phyloP scores from a whole-genome alignment of 2,888 invertebrate species.

The Zelleria hepariella region DNA sequence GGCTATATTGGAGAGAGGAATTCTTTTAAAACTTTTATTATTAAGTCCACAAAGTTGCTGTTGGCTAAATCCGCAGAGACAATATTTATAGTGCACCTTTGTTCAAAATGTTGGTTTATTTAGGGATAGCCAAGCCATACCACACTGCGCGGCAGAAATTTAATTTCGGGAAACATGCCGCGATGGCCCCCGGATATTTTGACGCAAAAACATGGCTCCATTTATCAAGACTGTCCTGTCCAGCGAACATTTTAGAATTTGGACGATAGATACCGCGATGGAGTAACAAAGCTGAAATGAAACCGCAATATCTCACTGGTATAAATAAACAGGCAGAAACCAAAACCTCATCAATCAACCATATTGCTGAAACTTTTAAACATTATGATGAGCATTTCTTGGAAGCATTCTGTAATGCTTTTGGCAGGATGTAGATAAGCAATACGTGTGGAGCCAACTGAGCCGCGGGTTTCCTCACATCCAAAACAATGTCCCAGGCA shows the following conservation, averaged over 20 bases:
- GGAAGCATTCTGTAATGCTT: too few relatives aligned
- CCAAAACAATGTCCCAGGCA: too few relatives aligned
- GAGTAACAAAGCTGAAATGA: background rate
- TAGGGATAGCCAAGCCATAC: background rate
- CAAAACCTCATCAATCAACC: background rate
- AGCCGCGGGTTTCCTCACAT: too few relatives aligned
- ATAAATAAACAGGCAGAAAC: background rate
- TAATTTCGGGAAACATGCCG: background rate
- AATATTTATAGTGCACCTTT: constrained; percentile 5
- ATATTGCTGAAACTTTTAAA: too few relatives aligned
- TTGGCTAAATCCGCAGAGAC: background rate
- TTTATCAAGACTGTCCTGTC: background rate
- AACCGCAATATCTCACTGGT: background rate
- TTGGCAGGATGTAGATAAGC: too few relatives aligned
- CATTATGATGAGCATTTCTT: too few relatives aligned
- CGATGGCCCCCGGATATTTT: background rate
- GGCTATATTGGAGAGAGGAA: background rate
- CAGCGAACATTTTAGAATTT: background rate
- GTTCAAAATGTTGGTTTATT: constrained; percentile 1
- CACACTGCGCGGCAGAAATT: background rate
- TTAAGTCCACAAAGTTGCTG: background rate
- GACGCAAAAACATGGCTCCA: constrained; percentile 1
- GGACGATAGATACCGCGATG: background rate
- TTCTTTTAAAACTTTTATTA: background rate
- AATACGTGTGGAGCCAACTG: too few relatives aligned